Conservation (phyloP, 1,140 invertebrate genomes). For the Hormaphis cornu region DNA sequence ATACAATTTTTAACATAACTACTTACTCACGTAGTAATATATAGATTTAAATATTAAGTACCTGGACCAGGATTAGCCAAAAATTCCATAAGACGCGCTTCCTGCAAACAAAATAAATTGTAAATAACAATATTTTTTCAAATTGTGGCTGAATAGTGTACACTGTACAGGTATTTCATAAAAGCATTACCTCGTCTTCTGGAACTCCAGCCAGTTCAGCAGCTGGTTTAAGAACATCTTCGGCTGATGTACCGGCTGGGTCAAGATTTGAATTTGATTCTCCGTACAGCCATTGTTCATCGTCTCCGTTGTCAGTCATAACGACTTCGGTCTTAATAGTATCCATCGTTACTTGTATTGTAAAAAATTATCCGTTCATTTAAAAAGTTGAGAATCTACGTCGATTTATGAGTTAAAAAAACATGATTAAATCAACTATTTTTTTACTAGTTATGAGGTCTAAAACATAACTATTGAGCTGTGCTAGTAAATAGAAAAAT, state of each 20-base stretch:
- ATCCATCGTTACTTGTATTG: not conserved
- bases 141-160: not conserved
- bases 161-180: too few relatives aligned
- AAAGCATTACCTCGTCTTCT: conserved; percentile 13
- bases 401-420: too few relatives aligned
- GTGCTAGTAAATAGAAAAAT: too few relatives aligned
- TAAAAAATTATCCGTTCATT: not conserved
- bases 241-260: not conserved
- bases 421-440: too few relatives aligned
- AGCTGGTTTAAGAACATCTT: not conserved
- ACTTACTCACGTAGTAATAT: too few relatives aligned
- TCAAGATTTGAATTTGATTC: conserved; percentile 44
- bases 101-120: conserved; percentile 2
- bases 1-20: too few relatives aligned
- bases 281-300: conserved; percentile 67
- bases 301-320: conserved; percentile 54
- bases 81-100: conserved; percentile 24
- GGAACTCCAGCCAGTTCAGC: not conserved
- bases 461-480: too few relatives aligned
- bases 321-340: not conserved
- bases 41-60: not conserved
- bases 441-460: too few relatives aligned
- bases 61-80: conserved; percentile 23
- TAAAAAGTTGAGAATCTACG: too few relatives aligned
- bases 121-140: not conserved